These are phyloP conservation scores for Neria commutata DNA, from an alignment of 2,888 invertebrate genomes.

Conservation along the genomic window DNA sequence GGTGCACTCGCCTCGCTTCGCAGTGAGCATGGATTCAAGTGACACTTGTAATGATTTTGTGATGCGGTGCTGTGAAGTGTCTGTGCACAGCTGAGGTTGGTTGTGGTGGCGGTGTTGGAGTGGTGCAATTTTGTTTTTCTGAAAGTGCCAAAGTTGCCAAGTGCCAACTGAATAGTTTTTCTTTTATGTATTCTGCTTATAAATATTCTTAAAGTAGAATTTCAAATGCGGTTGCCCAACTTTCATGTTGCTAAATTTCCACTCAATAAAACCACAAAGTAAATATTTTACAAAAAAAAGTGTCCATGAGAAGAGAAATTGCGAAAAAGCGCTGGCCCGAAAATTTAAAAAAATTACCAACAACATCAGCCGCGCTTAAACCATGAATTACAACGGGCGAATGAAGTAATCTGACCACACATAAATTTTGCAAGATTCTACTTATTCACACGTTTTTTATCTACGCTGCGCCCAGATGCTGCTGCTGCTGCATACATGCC, in stretches of 20 bases:
- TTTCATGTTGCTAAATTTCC: neutral
- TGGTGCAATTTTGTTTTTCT: too few species aligned
- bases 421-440: slow-evolving; percentile 44
- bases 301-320: neutral
- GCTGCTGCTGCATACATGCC: neutral
- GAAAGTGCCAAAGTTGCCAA: too few species aligned
- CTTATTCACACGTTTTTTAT: slow-evolving; percentile 36
- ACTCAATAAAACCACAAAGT: too few species aligned
- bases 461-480: slow-evolving; percentile 4
- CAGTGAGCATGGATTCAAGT: too few species aligned
- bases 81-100: too few species aligned
- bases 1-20: slow-evolving; percentile 35
- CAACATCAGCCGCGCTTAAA: slow-evolving; percentile 29
- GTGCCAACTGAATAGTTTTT: too few species aligned
- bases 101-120: too few species aligned
- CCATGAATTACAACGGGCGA: slow-evolving; percentile 44
- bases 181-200: too few species aligned
- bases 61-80: too few species aligned
- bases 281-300: neutral
- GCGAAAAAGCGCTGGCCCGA: neutral
- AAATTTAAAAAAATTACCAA: slow-evolving; percentile 20
- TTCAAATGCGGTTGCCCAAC: slow-evolving; percentile 48
- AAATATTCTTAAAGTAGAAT: too few species aligned
- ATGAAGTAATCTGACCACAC: slow-evolving; percentile 52
- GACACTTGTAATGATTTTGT: too few species aligned